phyloP scores from a whole-genome alignment of 2,797 vertebrate species.

The Chaetophractus vellerosus region DNA sequence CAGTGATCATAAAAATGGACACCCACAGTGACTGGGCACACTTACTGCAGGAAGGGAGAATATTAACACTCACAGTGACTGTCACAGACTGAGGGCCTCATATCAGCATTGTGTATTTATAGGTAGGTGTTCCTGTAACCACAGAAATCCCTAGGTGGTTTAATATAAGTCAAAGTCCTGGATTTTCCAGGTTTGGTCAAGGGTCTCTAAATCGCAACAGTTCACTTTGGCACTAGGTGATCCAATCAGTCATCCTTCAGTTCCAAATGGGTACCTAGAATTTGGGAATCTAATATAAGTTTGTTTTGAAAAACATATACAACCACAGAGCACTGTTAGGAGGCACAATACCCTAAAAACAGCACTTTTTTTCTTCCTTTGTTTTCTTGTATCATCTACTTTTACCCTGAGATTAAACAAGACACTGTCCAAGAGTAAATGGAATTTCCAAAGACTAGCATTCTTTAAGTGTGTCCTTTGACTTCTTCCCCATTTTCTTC shows the following conservation, averaged over 20 bases:
- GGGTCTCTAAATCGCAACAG: not conserved
- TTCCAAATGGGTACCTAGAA: not conserved
- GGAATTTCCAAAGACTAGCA: not conserved
- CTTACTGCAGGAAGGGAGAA: not conserved
- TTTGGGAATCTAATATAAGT: not conserved
- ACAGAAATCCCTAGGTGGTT: not conserved
- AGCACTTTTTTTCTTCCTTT: not conserved
- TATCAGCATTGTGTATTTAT: not conserved
- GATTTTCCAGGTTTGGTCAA: not conserved
- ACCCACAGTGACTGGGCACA: too few species aligned
- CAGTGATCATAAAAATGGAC: too few species aligned
- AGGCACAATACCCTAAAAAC: not conserved
- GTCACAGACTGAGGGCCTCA: not conserved
- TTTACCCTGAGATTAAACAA: not conserved
- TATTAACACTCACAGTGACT: not conserved
- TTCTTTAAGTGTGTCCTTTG: not conserved
- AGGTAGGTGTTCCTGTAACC: not conserved
- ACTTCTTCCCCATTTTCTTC: constrained; percentile 1
- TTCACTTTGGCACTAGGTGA: not conserved
- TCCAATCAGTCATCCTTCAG: not conserved
- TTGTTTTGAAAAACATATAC: constrained; percentile 43
- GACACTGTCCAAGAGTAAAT: not conserved
- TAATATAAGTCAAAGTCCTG: not conserved
- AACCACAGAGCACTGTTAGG: not conserved
- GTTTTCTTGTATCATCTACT: not conserved